Percentiles rank a stretch among this genome's conserved stretches.
phyloP scores from a whole-genome alignment of 1,140 invertebrate genomes.

The Odontomachus brunneus region DNA sequence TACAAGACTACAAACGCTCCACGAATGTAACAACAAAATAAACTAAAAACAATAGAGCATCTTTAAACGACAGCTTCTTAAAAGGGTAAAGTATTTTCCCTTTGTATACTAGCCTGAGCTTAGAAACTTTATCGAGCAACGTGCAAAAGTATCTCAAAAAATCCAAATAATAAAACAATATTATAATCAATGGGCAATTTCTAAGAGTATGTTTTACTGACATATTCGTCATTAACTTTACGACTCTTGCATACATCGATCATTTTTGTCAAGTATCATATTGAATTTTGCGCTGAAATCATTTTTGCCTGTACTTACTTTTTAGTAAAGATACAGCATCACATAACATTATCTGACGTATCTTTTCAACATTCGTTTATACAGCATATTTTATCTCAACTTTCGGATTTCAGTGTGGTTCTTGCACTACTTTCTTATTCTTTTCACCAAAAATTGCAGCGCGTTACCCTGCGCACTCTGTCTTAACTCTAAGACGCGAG shows the following conservation, averaged over 20 bases:
- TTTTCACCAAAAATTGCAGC: background rate
- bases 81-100: slow-evolving; percentile 68
- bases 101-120: slow-evolving; percentile 37
- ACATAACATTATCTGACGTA: slow-evolving; percentile 11
- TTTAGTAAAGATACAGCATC: slow-evolving; percentile 44
- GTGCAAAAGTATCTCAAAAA: slow-evolving; percentile 59
- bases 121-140: slow-evolving; percentile 63
- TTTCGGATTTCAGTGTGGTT: background rate
- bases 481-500: background rate
- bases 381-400: slow-evolving; percentile 6
- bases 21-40: slow-evolving; percentile 20
- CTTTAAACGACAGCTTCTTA: slow-evolving; percentile 64
- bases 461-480: background rate
- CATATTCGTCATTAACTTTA: slow-evolving; percentile 17
- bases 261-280: background rate
- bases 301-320: slow-evolving; percentile 70
- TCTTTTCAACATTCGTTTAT: slow-evolving; percentile 1
- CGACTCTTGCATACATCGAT: background rate
- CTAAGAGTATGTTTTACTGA: slow-evolving; percentile 30
- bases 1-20: background rate
- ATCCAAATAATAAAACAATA: slow-evolving; percentile 63
- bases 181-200: slow-evolving; percentile 57
- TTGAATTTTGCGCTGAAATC: slow-evolving; percentile 62
- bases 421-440: background rate
- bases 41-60: slow-evolving; percentile 38